Evolutionary conservation across 1,140 invertebrate species (phyloP).

Genomic region (Dryas iulia): DNA sequence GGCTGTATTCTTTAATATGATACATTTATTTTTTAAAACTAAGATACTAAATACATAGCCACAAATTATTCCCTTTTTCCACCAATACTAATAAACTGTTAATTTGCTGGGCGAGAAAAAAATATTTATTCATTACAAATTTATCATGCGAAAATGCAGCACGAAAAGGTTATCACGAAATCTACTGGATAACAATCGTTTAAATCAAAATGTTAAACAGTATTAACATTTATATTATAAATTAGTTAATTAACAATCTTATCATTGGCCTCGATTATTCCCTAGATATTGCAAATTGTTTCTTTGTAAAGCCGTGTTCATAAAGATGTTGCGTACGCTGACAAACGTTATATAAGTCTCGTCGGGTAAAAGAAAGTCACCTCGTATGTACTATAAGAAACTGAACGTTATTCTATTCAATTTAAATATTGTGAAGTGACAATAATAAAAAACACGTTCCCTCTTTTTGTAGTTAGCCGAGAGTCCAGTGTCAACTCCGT

Average conservation of each 20-base stretch:
- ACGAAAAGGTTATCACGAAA: background rate
- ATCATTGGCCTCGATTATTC: constrained; percentile 23
- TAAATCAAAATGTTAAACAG: background rate
- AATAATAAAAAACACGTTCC: too few relatives aligned
- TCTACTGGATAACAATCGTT: background rate
- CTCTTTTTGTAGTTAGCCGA: too few relatives aligned
- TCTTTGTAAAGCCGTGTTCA: constrained; percentile 55
- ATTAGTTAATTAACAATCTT: background rate
- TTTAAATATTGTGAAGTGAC: too few relatives aligned
- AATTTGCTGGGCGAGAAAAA: background rate
- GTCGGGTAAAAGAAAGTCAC: constrained; percentile 47
- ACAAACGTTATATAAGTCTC: constrained; percentile 56
- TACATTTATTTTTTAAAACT: too few relatives aligned
- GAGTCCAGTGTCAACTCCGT: too few relatives aligned
- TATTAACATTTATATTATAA: background rate
- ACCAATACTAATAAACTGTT: background rate
- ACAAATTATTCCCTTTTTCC: too few relatives aligned
- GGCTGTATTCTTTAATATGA: too few relatives aligned
- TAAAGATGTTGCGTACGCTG: constrained; percentile 47
- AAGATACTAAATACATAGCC: too few relatives aligned
- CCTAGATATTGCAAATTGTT: constrained; percentile 28
- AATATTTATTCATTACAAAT: background rate
- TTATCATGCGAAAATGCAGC: background rate
- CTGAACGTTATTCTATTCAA: too few relatives aligned
- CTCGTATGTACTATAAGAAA: background rate